phyloP scores from a whole-genome alignment of 2,797 vertebrate species.

The Choloepus didactylus region DNA sequence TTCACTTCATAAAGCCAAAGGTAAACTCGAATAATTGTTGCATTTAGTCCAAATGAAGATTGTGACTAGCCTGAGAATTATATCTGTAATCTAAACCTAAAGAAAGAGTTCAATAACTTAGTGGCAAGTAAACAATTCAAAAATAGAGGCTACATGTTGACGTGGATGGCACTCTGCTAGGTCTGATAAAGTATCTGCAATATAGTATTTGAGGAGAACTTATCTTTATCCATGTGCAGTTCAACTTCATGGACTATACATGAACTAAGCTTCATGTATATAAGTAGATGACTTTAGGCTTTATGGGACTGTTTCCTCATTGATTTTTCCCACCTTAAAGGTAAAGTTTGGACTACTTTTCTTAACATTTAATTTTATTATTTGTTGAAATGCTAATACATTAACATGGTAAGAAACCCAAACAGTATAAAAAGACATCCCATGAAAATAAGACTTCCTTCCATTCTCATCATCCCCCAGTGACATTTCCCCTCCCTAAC shows the following conservation, averaged over 20 bases:
- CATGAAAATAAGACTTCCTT: background rate
- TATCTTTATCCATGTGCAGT: background rate
- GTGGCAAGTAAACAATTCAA: background rate
- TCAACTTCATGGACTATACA: background rate
- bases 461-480: background rate
- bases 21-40: conserved; percentile 40
- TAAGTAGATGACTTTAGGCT: background rate
- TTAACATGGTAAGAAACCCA: background rate
- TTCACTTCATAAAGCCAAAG: background rate
- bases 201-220: conserved; percentile 27
- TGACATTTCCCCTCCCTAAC: background rate
- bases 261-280: background rate
- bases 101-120: conserved; percentile 38
- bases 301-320: background rate
- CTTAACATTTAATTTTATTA: conserved; percentile 28
- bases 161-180: background rate
- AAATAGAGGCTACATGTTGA: background rate
- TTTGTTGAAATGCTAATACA: conserved; percentile 24
- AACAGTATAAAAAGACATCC: background rate
- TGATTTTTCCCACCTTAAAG: background rate
- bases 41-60: conserved; percentile 55
- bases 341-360: conserved; percentile 20
- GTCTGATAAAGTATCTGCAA: background rate
- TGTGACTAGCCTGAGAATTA: background rate
- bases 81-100: conserved; percentile 23